Evolutionary conservation across 2,113 vertebrate genomes (phyloP).

Genomic region (Mugil cephalus): DNA sequence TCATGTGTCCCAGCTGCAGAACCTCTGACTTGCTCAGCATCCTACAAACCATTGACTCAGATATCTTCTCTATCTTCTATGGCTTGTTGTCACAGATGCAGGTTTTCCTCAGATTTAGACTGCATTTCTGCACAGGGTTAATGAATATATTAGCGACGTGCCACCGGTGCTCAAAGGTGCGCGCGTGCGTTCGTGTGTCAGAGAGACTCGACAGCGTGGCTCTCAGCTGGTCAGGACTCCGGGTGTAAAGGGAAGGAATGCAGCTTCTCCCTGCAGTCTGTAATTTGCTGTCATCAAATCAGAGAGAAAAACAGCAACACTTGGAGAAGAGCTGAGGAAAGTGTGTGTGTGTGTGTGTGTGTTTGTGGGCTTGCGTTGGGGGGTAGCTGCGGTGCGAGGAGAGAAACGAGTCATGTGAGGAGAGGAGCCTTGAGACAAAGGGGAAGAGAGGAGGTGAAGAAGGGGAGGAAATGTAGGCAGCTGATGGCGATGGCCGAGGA

Average conservation of each 20-base stretch:
- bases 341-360: slow-evolving; percentile 7
- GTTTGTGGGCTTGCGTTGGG: too few species aligned
- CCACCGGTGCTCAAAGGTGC: slow-evolving; percentile 9
- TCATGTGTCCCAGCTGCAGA: too few species aligned
- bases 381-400: slow-evolving; percentile 20
- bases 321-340: slow-evolving; percentile 31
- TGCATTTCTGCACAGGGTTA: background rate
- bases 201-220: slow-evolving; percentile 53
- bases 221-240: slow-evolving; percentile 66
- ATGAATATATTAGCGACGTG: slow-evolving; percentile 10
- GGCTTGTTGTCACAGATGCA: too few species aligned
- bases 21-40: too few species aligned
- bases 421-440: slow-evolving; percentile 10
- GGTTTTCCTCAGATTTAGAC: background rate
- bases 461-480: slow-evolving; percentile 1
- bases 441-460: background rate
- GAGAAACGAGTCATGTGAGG: slow-evolving; percentile 49
- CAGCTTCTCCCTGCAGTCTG: slow-evolving; percentile 70
- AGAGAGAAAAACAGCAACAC: slow-evolving; percentile 71
- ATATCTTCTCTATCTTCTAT: too few species aligned
- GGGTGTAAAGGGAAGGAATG: slow-evolving; percentile 77
- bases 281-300: slow-evolving; percentile 83
- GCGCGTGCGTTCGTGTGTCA: slow-evolving; percentile 19
- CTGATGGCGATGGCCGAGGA: background rate
- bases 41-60: too few species aligned